Base-by-base conservation (phyloP, 2,113 vertebrate species). In the Rhabdomys dilectus region DNA sequence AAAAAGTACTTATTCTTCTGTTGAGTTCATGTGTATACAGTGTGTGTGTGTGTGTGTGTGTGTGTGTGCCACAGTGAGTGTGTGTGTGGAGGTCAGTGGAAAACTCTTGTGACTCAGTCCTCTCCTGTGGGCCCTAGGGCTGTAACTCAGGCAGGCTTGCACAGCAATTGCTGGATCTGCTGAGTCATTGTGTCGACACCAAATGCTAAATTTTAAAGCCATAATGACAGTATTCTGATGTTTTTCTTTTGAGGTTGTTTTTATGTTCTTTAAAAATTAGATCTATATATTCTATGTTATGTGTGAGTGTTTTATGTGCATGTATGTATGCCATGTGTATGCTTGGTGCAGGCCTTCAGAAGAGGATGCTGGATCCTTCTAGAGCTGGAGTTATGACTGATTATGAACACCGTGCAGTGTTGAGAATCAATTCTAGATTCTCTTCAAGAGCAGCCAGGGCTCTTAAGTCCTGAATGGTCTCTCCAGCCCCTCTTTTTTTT, bases 181-280 rank as follows among this genome's bases (percentile, higher is more conserved):
- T 70, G 42, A 87, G 31, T 66, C 31, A 86, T 68, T 21, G 48
- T 16, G 58, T 34, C 45, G 5, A 31, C 11, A 45, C 81, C 58
- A 88, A 77, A 90, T 81, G 51, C 81, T 90, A 73, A 91, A 85
- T 42, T 93, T 85, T 93, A 89, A 96, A 86, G 56, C 29, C 60
- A 58, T 84, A 29, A 22, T 76, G 90, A 68, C 84, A 21, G 8
- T 48, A 89, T 64, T 88, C 16, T 51, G 64, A 51, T 51, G 73
- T 36, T 56, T 86, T 34, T 42, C n/a, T 51, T 66, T 66, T 7
- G 15, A 94, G 45, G 39, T 64, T 84, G 29, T 31, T 85, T 82
- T 60, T 60, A 60, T 26, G 15, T 39, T 72, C 36, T 36, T 39
- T 60, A 82, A 82, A 42, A 31, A 58, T 58, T 36, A 58, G 21